A percentile compares a stretch with the other conserved stretches of the same genome.
phyloP scores from a whole-genome alignment of 2,113 vertebrate genomes.

The Hipposideros armiger region DNA sequence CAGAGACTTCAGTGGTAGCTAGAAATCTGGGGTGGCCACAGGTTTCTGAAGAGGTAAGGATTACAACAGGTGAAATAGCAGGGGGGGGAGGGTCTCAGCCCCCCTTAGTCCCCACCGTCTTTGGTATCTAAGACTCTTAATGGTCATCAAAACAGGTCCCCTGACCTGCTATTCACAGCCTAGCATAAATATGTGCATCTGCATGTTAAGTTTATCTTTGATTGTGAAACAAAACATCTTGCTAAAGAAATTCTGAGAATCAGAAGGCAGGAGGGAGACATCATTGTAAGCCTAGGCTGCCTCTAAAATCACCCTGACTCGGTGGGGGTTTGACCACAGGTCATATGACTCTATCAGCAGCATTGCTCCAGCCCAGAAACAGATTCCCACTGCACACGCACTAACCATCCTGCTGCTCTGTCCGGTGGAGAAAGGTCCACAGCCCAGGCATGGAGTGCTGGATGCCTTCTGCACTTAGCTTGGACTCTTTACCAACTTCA shows the following conservation, averaged over 20 bases:
- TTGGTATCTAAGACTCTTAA: constrained; percentile 46
- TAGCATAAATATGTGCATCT: not conserved
- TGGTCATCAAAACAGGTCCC: not conserved
- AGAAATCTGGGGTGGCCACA: not conserved
- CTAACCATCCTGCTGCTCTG: not conserved
- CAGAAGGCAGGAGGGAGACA: not conserved
- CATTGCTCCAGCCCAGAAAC: not conserved
- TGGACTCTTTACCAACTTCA: not conserved
- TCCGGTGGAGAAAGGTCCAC: not conserved
- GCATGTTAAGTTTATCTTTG: not conserved
- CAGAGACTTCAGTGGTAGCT: not conserved
- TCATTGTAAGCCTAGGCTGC: not conserved
- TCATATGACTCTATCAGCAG: not conserved
- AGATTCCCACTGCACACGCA: too few species aligned
- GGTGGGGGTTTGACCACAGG: not conserved
- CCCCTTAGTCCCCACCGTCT: not conserved
- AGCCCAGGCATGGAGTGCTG: not conserved
- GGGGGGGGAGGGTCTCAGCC: not conserved
- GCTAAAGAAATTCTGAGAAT: not conserved
- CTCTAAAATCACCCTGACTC: not conserved
- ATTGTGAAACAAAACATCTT: constrained; percentile 44
- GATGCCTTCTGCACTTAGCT: not conserved
- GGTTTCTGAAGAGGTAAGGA: constrained; percentile 13
- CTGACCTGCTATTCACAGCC: not conserved
- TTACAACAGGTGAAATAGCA: not conserved